phyloP scores from a whole-genome alignment of 64 coral and sea anemone species.

The Montipora foliosa region DNA sequence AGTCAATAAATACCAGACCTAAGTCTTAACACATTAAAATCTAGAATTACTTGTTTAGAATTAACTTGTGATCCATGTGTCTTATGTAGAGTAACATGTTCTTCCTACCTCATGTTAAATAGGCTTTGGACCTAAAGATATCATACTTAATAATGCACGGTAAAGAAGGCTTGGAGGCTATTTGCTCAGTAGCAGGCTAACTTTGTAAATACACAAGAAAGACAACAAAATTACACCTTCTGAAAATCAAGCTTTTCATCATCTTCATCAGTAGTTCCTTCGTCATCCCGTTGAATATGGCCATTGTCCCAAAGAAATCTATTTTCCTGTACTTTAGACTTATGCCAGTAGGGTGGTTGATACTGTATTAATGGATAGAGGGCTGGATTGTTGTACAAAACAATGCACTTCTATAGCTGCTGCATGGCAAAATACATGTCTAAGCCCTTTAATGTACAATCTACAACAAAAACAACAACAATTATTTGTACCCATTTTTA shows the following conservation, averaged over 20 bases:
- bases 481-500: neutral
- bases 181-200: neutral
- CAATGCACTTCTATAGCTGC: neutral
- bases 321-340: neutral
- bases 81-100: neutral
- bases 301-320: neutral
- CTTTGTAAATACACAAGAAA: conserved; percentile 4
- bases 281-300: neutral
- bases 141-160: neutral
- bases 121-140: neutral
- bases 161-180: neutral
- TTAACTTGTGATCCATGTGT: neutral
- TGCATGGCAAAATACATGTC: neutral
- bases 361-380: neutral
- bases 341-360: neutral
- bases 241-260: conserved; percentile 25
- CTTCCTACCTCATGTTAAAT: neutral
- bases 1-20: neutral
- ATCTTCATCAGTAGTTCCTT: conserved; percentile 22
- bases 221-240: neutral
- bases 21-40: neutral
- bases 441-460: neutral
- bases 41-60: neutral
- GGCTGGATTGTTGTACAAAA: neutral
- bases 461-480: neutral